Evolutionary conservation across 30 jellyfish, hydroid and myxozoan genomes (phyloP).

Genomic region (Pseudorhiza aurosa): DNA sequence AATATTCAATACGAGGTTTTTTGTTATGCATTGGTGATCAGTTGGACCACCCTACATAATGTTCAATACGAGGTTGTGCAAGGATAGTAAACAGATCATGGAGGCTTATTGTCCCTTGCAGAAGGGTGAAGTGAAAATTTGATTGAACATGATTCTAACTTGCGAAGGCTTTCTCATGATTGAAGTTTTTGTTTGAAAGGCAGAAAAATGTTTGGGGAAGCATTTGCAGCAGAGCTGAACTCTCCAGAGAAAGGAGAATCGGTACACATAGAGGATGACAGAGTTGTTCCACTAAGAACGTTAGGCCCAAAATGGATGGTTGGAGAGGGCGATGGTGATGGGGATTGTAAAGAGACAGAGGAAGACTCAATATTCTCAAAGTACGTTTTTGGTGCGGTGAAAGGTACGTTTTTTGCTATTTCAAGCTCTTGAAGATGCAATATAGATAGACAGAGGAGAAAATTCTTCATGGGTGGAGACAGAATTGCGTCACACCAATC

Average conservation of each 20-base stretch:
- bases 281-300: neutral
- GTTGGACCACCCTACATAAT: neutral
- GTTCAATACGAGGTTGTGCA: neutral
- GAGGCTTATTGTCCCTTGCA: too few relatives aligned
- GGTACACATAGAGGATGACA: neutral
- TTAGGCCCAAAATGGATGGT: conserved; percentile 58
- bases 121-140: too few relatives aligned
- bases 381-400: conserved; percentile 56
- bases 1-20: too few relatives aligned
- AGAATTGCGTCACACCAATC: too few relatives aligned
- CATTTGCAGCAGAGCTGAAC: conserved; percentile 63
- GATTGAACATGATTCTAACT: neutral
- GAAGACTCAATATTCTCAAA: conserved; percentile 48
- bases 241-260: neutral
- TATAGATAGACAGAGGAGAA: too few relatives aligned
- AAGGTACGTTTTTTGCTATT: conserved; percentile 27
- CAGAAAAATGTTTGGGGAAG: conserved; percentile 57
- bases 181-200: neutral
- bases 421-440: too few relatives aligned
- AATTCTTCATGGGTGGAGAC: too few relatives aligned
- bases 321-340: conserved; percentile 48
- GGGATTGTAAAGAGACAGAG: conserved; percentile 30
- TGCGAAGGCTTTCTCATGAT: neutral
- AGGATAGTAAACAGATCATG: too few relatives aligned
- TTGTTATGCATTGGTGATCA: neutral